Percentiles rank a stretch among this genome's conserved stretches.
These are phyloP conservation scores for Megastigmus dorsalis DNA, from an alignment of 2,888 invertebrate species.

Conservation along the genomic window DNA sequence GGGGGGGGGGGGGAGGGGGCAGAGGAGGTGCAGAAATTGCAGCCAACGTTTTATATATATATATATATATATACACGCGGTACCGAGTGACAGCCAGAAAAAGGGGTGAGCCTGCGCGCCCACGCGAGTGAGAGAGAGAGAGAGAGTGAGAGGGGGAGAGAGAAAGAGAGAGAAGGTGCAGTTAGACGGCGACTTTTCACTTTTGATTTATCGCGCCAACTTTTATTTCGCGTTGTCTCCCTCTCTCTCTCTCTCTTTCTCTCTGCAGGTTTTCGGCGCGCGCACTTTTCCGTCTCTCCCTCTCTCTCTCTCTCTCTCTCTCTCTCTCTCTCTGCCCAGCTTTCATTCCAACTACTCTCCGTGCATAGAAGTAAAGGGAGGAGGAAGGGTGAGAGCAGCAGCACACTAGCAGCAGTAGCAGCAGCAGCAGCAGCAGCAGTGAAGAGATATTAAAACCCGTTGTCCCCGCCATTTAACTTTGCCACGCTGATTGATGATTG, in stretches of 20 bases:
- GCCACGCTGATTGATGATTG: constrained; percentile 72
- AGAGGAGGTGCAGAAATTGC: constrained; percentile 1
- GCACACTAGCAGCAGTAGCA: background rate
- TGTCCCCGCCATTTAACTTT: constrained; percentile 73
- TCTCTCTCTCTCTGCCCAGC: constrained; percentile 38
- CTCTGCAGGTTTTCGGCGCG: too few species aligned
- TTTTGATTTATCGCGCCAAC: constrained; percentile 74
- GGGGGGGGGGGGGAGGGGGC: background rate
- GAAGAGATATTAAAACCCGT: constrained; percentile 73
- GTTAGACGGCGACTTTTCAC: constrained; percentile 72
- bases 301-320: background rate
- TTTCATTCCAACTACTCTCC: constrained; percentile 3
- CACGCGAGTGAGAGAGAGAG: background rate
- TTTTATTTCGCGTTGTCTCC: constrained; percentile 73
- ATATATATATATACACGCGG: too few species aligned
- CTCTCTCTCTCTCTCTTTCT: background rate
- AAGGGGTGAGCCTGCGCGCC: too few species aligned
- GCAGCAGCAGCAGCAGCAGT: background rate
- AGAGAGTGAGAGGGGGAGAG: constrained; percentile 15
- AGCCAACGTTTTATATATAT: constrained; percentile 42
- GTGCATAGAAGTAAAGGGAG: too few species aligned
- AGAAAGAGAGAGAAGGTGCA: constrained; percentile 44
- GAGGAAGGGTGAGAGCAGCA: background rate
- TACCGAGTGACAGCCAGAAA: constrained; percentile 47
- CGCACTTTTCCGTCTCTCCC: too few species aligned